Evolutionary conservation across 2,113 vertebrate species (phyloP), one percentile per base, ranked within the genome.

Genomic region (Cinclus cinclus): DNA sequence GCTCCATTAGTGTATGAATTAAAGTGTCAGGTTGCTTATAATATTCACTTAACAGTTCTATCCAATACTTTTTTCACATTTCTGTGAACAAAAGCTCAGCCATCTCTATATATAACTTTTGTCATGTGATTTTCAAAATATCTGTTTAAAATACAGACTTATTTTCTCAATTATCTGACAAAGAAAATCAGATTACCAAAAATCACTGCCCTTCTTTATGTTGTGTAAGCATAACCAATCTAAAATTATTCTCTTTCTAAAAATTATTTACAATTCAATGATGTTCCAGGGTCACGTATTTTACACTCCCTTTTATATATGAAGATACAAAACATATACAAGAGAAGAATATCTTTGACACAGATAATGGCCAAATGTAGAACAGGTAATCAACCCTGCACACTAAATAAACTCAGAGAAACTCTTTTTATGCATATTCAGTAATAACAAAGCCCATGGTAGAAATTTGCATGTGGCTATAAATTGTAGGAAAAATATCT

Each of bases 1-100:
- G 33, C 42, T 97, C 88, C 91, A 97, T 97, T 96, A 97, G 47
- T 77, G 44, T 96, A 94, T 93, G 77, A 93, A 95, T 46, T 83
- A 77, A 98, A 95, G 78, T 92, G 74, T 50, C 37, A 94, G 87
- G 50, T 77, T 96, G 92, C 95, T 97, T 95, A 93, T 82, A 47
- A 94, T 94, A 96, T 96, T 92, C 58, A 93, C 50, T 79, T 97
- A 98, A 91, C 49, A 85, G 37, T 56, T 94, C 56, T 35, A 95
- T 81, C 78, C 87, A 84, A 33, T 93, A 13, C 86, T 96, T 91
- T 91, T 95, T 77, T 37, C 35, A 76, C 2, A 0, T 82, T 83
- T 89, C 73, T 73, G 49, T 1, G 7, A 94, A 92, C 14, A 83
- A 92, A 94, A 92, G 41, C 30, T 84, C 70, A 82, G 37, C 31